Conservation (phyloP, 2,113 vertebrate species). For the Hemiprocne comata region DNA sequence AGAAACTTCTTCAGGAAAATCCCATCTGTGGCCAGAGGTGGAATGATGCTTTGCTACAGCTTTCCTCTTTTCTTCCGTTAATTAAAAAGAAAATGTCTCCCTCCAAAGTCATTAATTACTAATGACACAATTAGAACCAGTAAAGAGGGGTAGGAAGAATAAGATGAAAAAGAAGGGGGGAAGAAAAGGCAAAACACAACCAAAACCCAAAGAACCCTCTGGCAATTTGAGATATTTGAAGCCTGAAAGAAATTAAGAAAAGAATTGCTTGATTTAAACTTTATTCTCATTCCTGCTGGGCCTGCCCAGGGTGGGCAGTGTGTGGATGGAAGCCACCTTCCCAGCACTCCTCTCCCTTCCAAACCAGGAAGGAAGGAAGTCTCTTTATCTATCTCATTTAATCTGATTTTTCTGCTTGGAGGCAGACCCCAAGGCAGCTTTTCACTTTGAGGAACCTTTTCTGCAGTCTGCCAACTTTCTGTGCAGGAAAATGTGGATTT, state of each 20-base stretch:
- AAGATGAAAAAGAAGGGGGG: neutral
- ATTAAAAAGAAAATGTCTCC: slow-evolving; percentile 61
- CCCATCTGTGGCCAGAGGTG: neutral
- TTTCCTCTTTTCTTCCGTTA: slow-evolving; percentile 20
- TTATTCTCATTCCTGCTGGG: neutral
- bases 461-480: neutral
- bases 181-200: neutral
- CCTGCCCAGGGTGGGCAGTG: neutral
- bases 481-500: neutral
- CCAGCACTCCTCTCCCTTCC: neutral
- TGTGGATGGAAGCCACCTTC: neutral
- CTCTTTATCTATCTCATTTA: rapidly evolving
- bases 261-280: slow-evolving; percentile 13
- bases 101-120: slow-evolving; percentile 68
- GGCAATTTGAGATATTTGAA: neutral
- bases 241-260: slow-evolving; percentile 17
- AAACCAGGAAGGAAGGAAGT: neutral
- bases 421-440: neutral
- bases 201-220: neutral
- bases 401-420: neutral
- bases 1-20: neutral
- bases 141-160: neutral
- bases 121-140: slow-evolving; percentile 57
- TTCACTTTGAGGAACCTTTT: rapidly evolving
- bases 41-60: neutral